These are phyloP conservation scores for Microvelia longipes DNA, from an alignment of 1,140 invertebrate species.

Conservation along the genomic window DNA sequence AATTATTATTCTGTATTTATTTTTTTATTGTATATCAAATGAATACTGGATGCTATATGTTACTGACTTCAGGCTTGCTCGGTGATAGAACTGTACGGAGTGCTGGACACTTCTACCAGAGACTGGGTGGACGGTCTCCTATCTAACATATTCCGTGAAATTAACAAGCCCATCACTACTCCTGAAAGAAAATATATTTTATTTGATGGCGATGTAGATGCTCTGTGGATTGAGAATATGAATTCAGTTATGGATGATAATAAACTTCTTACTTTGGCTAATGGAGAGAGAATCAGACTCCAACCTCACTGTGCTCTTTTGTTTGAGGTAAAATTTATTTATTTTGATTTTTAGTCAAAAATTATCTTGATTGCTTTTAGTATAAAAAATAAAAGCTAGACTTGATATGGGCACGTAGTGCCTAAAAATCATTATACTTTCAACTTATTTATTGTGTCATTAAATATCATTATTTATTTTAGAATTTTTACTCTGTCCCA, in stretches of 20 bases:
- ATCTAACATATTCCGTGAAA: conserved; percentile 77
- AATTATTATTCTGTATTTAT: no score
- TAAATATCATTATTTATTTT: no score
- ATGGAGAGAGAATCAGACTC: conserved; percentile 74
- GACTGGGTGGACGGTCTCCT: conserved; percentile 86
- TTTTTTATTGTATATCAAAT: no score
- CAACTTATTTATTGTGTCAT: no score
- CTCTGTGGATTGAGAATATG: conserved; percentile 90
- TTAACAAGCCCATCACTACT: conserved; percentile 54
- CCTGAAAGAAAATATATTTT: conserved; percentile 64
- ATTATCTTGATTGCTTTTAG: background rate
- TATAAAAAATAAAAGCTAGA: conserved; percentile 6
- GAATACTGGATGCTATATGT: no score
- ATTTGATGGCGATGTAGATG: conserved; percentile 86
- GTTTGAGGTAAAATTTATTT: conserved; percentile 73
- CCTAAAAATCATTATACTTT: no score
- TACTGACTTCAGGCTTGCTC: conserved; percentile 60
- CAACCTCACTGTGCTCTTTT: conserved; percentile 65
- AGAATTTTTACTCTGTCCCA: no score
- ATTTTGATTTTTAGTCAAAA: no score
- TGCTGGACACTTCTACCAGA: conserved; percentile 62
- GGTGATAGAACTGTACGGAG: conserved; percentile 79
- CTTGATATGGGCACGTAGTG: conserved; percentile 7
- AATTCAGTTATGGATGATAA: conserved; percentile 95
- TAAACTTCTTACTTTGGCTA: conserved; percentile 69